A percentile compares a stretch with the other conserved stretches of the same genome.
Conservation (phyloP, 2,888 invertebrate genomes). For the Latheticus oryzae region DNA sequence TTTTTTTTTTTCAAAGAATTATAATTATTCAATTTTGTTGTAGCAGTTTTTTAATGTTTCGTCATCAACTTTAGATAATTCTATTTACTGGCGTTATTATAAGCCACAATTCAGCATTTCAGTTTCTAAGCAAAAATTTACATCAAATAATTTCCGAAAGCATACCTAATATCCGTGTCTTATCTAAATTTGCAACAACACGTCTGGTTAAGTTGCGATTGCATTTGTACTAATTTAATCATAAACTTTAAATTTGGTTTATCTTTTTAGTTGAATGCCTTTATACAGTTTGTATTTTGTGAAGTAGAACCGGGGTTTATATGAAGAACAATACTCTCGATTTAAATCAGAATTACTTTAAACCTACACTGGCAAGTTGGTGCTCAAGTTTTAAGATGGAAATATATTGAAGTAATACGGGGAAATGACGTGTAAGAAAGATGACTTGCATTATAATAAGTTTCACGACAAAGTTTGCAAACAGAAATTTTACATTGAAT, state of each 20-base stretch:
- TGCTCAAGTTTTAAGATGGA: constrained; percentile 49
- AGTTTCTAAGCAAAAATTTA: constrained; percentile 25
- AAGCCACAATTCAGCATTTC: no score
- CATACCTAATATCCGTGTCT: constrained; percentile 41
- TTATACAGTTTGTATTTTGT: constrained; percentile 61
- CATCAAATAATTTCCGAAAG: constrained; percentile 31
- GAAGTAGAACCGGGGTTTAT: constrained; percentile 53
- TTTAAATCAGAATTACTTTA: constrained; percentile 59
- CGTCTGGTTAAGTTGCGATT: constrained; percentile 41
- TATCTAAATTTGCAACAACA: constrained; percentile 42
- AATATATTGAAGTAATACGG: constrained; percentile 59
- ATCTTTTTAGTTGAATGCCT: constrained; percentile 62
- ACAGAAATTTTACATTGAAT: no score
- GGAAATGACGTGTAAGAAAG: constrained; percentile 66
- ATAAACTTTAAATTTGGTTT: constrained; percentile 50
- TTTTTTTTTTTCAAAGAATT: neutral
- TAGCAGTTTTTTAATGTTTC: constrained; percentile 2
- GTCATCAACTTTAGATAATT: no score
- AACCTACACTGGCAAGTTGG: constrained; percentile 45
- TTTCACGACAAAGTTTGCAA: no score
- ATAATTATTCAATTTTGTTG: constrained; percentile 40
- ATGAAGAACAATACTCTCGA: constrained; percentile 54
- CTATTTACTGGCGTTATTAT: no score
- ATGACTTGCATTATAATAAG: constrained; percentile 54
- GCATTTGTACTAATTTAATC: constrained; percentile 47